phyloP scores from a whole-genome alignment of 2,113 vertebrate genomes.

The Semnornis frantzii region DNA sequence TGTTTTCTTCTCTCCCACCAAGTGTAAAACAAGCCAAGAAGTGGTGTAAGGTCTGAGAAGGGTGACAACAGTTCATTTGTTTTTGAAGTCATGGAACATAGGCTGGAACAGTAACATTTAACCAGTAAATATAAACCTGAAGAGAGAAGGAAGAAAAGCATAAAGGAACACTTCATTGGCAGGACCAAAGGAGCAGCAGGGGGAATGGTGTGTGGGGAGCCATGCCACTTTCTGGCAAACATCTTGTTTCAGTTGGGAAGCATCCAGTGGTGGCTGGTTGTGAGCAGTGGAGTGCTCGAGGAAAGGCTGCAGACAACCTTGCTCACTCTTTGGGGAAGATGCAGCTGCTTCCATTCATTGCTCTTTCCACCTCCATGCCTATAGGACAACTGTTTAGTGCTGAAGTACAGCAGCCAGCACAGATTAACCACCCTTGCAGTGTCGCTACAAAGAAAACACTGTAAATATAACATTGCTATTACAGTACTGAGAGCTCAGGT shows the following conservation, averaged over 20 bases:
- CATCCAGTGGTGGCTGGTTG: not conserved
- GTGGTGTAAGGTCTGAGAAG: not conserved
- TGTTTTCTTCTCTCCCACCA: not conserved
- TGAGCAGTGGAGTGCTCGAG: not conserved
- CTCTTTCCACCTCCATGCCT: not conserved
- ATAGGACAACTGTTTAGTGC: fast-evolving
- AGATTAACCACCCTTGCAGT: not conserved
- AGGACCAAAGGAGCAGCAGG: fast-evolving
- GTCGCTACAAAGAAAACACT: not conserved
- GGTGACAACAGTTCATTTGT: not conserved
- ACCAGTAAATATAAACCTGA: not conserved
- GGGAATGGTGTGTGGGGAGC: not conserved
- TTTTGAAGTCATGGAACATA: not conserved
- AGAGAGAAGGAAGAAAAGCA: not conserved
- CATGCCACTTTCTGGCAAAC: fast-evolving
- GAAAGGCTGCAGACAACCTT: not conserved
- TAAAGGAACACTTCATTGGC: not conserved
- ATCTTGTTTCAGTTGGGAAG: not conserved
- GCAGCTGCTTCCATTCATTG: not conserved
- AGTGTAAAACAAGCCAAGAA: not conserved
- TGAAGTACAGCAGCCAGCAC: not conserved
- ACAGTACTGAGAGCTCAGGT: not conserved
- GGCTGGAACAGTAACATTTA: not conserved
- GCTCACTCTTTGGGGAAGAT: not conserved
- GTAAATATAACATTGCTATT: not conserved